phyloP scores from a whole-genome alignment of 2,113 vertebrate species.

The Nestor notabilis region DNA sequence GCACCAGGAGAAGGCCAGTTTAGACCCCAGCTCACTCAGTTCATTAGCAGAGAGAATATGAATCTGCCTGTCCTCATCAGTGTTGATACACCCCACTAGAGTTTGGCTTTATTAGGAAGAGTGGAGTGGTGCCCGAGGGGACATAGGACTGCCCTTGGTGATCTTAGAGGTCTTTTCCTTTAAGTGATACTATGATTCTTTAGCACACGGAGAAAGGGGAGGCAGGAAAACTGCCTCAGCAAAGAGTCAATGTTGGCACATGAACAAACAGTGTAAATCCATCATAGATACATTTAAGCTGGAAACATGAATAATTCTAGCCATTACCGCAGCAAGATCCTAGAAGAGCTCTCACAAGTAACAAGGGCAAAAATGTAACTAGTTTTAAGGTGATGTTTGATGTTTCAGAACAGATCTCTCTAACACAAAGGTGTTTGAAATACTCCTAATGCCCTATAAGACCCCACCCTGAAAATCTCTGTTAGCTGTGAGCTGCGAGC shows the following conservation, averaged over 20 bases:
- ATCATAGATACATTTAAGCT: background rate
- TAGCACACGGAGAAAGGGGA: background rate
- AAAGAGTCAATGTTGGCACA: background rate
- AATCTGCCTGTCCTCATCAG: background rate
- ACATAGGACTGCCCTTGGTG: background rate
- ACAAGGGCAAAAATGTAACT: background rate
- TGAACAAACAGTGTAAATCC: background rate
- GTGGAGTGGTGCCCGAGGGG: background rate
- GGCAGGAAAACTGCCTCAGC: background rate
- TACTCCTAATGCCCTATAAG: background rate
- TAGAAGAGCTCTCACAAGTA: background rate
- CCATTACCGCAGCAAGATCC: background rate
- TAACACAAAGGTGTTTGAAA: background rate
- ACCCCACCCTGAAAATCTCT: background rate
- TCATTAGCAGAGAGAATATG: background rate
- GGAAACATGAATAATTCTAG: background rate
- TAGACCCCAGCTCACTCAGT: background rate
- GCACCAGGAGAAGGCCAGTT: background rate
- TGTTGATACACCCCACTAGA: rapidly evolving
- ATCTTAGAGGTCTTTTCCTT: background rate
- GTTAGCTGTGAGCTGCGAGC: background rate
- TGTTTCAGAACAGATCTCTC: background rate
- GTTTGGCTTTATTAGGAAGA: background rate
- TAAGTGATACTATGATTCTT: background rate
- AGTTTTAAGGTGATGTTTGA: background rate